These are phyloP conservation scores for Thereva nobilitata DNA, from an alignment of 2,888 invertebrate species.

Conservation along the genomic window DNA sequence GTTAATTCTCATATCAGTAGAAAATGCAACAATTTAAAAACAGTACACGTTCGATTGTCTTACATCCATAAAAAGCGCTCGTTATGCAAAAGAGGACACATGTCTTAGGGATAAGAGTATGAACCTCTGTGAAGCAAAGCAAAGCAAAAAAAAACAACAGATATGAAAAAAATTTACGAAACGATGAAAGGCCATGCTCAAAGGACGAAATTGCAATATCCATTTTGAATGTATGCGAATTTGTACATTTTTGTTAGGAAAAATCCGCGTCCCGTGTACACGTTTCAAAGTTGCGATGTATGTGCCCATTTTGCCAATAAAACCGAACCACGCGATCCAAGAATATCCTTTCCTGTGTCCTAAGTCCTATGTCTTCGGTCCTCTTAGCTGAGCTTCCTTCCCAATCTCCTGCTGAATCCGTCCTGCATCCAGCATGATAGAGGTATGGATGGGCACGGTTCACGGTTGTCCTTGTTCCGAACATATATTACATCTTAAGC, in stretches of 20 bases:
- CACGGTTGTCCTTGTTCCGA: conserved; percentile 34
- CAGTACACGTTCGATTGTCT: background rate
- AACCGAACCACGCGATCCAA: conserved; percentile 26
- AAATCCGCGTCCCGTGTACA: conserved; percentile 18
- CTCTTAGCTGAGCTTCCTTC: background rate
- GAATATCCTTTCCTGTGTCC: conserved; percentile 31
- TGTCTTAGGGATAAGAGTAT: conserved; percentile 16
- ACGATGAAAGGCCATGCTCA: conserved; percentile 35
- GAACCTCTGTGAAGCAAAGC: background rate
- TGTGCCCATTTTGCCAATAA: conserved; percentile 24
- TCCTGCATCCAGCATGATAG: conserved; percentile 21
- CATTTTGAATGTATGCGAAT: conserved; percentile 35
- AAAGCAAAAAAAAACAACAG: background rate
- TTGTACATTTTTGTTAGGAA: conserved; percentile 35
- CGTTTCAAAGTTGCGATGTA: conserved; percentile 14
- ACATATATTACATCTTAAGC: conserved; percentile 42
- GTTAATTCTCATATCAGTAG: conserved; percentile 15
- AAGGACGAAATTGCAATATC: conserved; percentile 39
- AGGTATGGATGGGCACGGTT: conserved; percentile 19
- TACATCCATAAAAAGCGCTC: conserved; percentile 15
- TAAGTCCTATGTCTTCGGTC: conserved; percentile 20
- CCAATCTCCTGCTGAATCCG: conserved; percentile 1
- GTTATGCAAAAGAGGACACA: conserved; percentile 34
- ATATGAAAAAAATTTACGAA: conserved; percentile 14
- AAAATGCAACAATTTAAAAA: conserved; percentile 11